Evolutionary conservation across 2,797 vertebrate genomes (phyloP).

Genomic region (Gallirallus australis): DNA sequence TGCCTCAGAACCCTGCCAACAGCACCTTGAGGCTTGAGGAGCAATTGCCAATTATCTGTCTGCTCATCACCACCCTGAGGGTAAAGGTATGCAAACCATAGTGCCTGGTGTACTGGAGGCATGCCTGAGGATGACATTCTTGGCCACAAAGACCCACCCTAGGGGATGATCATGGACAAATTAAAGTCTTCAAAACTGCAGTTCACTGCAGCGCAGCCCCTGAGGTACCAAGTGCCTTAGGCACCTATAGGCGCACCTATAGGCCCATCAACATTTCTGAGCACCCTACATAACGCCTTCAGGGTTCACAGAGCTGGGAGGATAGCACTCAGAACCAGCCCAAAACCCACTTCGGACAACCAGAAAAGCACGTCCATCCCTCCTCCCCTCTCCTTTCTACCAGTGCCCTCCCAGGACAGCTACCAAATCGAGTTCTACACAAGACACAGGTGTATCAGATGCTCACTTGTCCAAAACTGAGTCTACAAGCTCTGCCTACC

Average conservation of each 20-base stretch:
- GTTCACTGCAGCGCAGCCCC: not conserved
- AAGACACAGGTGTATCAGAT: not conserved
- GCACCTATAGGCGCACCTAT: not conserved
- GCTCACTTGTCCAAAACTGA: not conserved
- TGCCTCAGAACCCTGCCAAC: not conserved
- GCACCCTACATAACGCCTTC: not conserved
- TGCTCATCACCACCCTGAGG: not conserved
- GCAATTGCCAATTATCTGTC: slow-evolving; percentile 19
- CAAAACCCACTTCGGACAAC: not conserved
- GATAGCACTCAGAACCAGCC: not conserved
- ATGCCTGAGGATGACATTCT: not conserved
- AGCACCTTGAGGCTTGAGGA: not conserved
- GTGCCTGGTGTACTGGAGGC: not conserved
- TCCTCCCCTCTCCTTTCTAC: not conserved
- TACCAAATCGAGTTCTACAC: not conserved
- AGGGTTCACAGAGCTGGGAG: not conserved
- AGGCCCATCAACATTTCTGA: not conserved
- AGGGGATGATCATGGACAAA: not conserved
- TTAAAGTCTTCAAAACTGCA: slow-evolving; percentile 26
- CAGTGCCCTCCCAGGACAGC: not conserved
- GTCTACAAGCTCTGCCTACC: not conserved
- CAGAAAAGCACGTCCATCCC: not conserved
- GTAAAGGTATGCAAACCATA: slow-evolving; percentile 31
- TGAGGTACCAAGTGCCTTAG: not conserved
- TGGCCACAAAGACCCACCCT: not conserved